A percentile compares a stretch with the other conserved stretches of the same genome.
phyloP scores from a whole-genome alignment of 2,113 vertebrate genomes.

The Pseudorectes ferrugineus region DNA sequence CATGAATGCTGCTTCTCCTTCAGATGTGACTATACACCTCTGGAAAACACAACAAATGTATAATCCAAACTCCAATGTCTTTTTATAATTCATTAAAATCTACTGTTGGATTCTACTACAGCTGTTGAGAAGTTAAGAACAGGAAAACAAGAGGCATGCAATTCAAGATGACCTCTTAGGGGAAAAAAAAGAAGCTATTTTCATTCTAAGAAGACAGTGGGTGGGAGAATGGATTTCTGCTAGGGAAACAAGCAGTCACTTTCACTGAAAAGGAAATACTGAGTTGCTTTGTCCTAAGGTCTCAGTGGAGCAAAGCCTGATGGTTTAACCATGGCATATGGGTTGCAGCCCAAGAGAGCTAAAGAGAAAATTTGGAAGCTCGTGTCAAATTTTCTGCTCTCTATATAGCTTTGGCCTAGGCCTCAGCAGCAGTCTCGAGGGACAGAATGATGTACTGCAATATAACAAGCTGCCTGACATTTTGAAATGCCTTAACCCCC shows the following conservation, averaged over 20 bases:
- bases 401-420: slow-evolving; percentile 25
- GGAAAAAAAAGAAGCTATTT: not conserved
- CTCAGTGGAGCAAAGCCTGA: slow-evolving; percentile 40
- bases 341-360: slow-evolving; percentile 55
- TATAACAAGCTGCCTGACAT: slow-evolving; percentile 68
- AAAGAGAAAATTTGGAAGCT: slow-evolving; percentile 48
- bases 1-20: not conserved
- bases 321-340: slow-evolving; percentile 48
- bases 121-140: not conserved
- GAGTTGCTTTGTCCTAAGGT: slow-evolving; percentile 26
- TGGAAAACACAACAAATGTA: not conserved
- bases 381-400: slow-evolving; percentile 58
- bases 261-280: slow-evolving; percentile 48
- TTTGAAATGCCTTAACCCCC: slow-evolving; percentile 63
- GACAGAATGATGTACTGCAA: slow-evolving; percentile 68
- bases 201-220: slow-evolving; percentile 36
- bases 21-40: not conserved
- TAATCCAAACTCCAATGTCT: not conserved
- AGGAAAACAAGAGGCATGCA: not conserved
- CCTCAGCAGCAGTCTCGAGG: slow-evolving; percentile 40
- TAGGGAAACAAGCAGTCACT: slow-evolving; percentile 33
- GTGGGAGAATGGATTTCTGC: slow-evolving; percentile 31
- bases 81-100: not conserved
- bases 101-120: not conserved
- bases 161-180: not conserved